phyloP scores from a whole-genome alignment of 2,888 invertebrate species.

The Tenodera sinensis region DNA sequence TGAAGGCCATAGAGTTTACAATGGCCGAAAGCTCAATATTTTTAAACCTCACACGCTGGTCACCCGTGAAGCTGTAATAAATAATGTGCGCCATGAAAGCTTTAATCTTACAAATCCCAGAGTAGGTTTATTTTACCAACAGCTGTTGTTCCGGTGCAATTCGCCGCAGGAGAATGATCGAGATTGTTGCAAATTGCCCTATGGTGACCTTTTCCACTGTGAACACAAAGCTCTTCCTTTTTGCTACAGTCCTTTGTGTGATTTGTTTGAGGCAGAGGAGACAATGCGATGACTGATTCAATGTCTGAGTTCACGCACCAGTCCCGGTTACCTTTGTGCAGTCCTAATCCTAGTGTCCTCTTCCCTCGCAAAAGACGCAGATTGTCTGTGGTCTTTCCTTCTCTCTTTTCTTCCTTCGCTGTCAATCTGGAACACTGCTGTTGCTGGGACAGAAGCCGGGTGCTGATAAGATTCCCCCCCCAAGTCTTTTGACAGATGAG shows the following conservation, averaged over 20 bases:
- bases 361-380: no score
- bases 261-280: background rate
- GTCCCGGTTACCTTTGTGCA: background rate
- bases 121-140: no score
- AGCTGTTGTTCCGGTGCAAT: no score
- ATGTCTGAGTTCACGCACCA: background rate
- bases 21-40: no score
- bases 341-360: background rate
- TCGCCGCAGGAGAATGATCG: background rate
- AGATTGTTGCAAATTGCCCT: background rate
- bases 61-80: no score
- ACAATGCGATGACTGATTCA: background rate
- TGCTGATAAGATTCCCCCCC: background rate
- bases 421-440: background rate
- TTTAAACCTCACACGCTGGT: no score
- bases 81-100: no score
- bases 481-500: background rate
- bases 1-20: no score
- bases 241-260: no score
- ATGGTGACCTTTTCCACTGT: background rate
- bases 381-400: background rate
- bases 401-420: background rate
- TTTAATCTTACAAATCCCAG: no score
- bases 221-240: background rate
- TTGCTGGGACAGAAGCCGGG: background rate